phyloP scores from a whole-genome alignment of 2,888 invertebrate species.

The Mimumesa dahlbomi region DNA sequence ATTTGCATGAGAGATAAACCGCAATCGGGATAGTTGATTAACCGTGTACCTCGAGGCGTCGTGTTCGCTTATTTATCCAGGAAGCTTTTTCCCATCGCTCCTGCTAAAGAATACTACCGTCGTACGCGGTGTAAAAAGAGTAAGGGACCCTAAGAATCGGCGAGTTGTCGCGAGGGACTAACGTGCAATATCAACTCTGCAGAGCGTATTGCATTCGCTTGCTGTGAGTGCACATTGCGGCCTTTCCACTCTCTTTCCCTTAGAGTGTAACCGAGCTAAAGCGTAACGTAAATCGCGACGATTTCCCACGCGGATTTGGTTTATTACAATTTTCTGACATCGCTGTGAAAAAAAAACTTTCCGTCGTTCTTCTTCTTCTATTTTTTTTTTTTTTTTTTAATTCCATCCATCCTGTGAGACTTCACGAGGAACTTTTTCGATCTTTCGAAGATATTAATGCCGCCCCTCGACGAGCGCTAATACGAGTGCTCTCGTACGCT shows the following conservation, averaged over 20 bases:
- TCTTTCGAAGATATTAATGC: not conserved
- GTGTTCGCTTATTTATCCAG: no score
- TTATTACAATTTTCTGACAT: not conserved
- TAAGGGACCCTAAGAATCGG: not conserved
- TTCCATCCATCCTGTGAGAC: not conserved
- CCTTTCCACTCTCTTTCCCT: not conserved
- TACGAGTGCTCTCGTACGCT: not conserved
- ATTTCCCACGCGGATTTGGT: slow-evolving; percentile 11
- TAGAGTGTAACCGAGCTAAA: not conserved
- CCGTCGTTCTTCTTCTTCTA: not conserved
- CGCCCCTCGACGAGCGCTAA: not conserved
- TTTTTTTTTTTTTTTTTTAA: no score
- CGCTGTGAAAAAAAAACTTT: not conserved
- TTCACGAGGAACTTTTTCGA: slow-evolving; percentile 2
- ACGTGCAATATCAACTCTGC: not conserved
- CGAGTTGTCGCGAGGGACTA: not conserved
- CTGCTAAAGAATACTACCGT: not conserved
- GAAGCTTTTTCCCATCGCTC: not conserved
- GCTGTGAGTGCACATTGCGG: not conserved
- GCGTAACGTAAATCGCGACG: slow-evolving; percentile 1
- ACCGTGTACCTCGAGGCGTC: not conserved
- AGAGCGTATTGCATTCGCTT: not conserved
- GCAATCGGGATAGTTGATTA: not conserved
- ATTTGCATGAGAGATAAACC: no score
- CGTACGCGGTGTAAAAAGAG: not conserved